phyloP scores from a whole-genome alignment of 2,888 invertebrate species.

The Hydrotaea cyrtoneurina region DNA sequence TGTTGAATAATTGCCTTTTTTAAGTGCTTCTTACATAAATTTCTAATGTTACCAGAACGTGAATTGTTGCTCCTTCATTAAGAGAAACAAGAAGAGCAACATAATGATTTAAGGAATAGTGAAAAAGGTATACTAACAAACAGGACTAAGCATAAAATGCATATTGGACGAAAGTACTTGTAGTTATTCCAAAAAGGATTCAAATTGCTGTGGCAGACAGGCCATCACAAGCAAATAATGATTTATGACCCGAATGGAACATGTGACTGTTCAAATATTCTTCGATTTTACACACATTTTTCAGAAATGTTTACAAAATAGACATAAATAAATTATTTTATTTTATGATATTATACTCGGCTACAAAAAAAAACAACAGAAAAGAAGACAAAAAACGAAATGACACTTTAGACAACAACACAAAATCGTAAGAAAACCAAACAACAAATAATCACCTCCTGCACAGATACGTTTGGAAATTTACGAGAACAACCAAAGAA shows the following conservation, averaged over 20 bases:
- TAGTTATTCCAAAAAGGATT: conserved; percentile 8
- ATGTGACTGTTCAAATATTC: conserved; percentile 10
- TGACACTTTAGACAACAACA: conserved; percentile 26
- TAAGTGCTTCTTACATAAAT: conserved; percentile 61
- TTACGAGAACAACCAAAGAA: conserved; percentile 6
- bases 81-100: no score
- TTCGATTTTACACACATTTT: conserved; percentile 17
- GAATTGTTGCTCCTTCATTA: neutral
- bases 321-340: conserved; percentile 5
- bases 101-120: neutral
- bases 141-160: neutral
- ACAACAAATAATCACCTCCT: conserved; percentile 61
- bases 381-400: conserved; percentile 4
- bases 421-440: neutral
- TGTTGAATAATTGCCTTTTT: conserved; percentile 75
- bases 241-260: conserved; percentile 1
- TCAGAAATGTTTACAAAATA: conserved; percentile 29
- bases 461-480: conserved; percentile 55
- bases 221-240: neutral
- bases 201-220: neutral
- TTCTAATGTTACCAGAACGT: conserved; percentile 32
- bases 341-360: neutral
- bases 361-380: neutral
- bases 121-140: neutral
- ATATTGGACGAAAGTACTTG: neutral